Percentiles rank a stretch among this genome's conserved stretches.
Conservation (phyloP, 2,113 vertebrate genomes). For the Oncorhynchus tshawytscha region DNA sequence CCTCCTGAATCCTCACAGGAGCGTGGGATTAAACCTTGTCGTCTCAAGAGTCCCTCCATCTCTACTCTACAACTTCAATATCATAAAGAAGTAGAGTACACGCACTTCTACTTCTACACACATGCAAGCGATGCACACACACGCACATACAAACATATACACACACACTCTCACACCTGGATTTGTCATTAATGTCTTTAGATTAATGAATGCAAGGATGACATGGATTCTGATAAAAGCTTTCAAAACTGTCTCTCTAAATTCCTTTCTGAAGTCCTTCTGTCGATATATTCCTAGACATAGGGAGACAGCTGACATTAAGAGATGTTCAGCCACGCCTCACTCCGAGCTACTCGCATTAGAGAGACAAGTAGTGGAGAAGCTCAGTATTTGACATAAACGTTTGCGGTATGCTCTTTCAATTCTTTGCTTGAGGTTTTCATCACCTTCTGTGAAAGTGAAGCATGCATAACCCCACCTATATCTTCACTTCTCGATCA, state of each 20-base stretch:
- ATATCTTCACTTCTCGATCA: neutral
- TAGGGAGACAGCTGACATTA: constrained; percentile 31
- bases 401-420: neutral
- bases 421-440: too few relatives aligned
- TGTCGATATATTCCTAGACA: constrained; percentile 56
- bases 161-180: neutral
- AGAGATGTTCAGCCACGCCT: constrained; percentile 47
- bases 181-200: neutral
- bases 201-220: neutral
- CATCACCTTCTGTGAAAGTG: too few relatives aligned
- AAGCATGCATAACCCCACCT: neutral
- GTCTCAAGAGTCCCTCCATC: neutral
- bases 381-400: constrained; percentile 20
- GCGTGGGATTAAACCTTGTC: neutral
- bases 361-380: constrained; percentile 24
- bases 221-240: constrained; percentile 58
- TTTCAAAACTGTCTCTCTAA: constrained; percentile 41
- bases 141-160: neutral
- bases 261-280: constrained; percentile 56
- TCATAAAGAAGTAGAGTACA: neutral
- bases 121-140: neutral
- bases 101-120: neutral
- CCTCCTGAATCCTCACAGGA: neutral
- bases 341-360: constrained; percentile 35
- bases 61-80: neutral